Percentiles rank a stretch among this genome's conserved stretches.
Conservation (phyloP, 2,797 vertebrate species). For the Mormyrops boulengeri region DNA sequence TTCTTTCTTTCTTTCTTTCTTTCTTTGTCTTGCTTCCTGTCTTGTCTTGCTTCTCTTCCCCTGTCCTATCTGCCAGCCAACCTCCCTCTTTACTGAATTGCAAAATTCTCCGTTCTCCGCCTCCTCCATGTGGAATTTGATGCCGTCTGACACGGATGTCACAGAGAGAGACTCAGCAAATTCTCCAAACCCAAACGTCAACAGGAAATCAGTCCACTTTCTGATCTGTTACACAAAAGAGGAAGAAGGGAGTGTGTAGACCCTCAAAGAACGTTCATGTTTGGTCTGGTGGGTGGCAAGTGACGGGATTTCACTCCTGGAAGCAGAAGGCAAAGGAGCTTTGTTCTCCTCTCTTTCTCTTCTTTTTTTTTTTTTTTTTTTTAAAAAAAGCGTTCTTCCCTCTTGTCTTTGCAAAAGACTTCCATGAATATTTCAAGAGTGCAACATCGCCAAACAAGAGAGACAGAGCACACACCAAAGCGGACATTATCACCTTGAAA, state of each 20-base stretch:
- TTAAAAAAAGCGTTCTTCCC: neutral
- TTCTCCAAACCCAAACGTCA: neutral
- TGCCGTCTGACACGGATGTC: neutral
- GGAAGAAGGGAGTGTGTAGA: neutral
- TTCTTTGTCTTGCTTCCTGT: neutral
- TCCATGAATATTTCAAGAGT: slow-evolving; percentile 9
- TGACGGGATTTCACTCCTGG: neutral
- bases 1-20: neutral
- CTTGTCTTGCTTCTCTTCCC: neutral
- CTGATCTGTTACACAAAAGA: neutral
- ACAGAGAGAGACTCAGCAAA: neutral
- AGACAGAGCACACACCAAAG: neutral
- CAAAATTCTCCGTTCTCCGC: neutral
- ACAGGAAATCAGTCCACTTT: neutral
- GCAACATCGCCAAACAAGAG: neutral
- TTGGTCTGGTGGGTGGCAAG: neutral
- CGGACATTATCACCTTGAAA: neutral
- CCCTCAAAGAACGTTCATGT: neutral
- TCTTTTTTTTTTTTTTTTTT: neutral
- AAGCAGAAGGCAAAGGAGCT: neutral
- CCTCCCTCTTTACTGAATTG: slow-evolving; percentile 7
- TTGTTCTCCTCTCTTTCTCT: neutral
- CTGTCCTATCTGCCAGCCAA: neutral
- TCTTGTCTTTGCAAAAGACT: slow-evolving; percentile 7
- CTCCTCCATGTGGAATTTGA: neutral